Conservation (phyloP, 2,888 invertebrate genomes). For the Dendrolimus pini region DNA sequence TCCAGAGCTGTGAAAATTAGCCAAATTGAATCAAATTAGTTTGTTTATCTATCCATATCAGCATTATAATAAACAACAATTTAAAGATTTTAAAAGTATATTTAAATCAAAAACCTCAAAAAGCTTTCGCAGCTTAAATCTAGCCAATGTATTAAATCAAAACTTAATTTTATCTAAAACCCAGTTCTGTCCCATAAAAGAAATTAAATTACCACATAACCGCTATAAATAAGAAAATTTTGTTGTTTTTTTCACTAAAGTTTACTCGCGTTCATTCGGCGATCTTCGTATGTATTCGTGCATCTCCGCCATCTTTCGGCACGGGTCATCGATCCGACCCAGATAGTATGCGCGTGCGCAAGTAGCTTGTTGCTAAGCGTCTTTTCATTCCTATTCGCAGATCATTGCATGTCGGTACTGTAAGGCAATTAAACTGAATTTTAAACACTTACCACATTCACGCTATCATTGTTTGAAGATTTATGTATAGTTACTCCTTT, state of each 20-base stretch:
- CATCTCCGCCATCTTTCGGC: slow-evolving; percentile 18
- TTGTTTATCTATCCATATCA: too few species aligned
- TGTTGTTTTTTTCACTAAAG: slow-evolving; percentile 7
- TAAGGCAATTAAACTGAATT: neutral
- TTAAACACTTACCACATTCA: neutral
- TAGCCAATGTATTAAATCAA: neutral
- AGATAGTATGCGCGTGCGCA: slow-evolving; percentile 24
- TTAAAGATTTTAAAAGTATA: too few species aligned
- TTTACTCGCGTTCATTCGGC: slow-evolving; percentile 11
- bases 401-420: slow-evolving; percentile 3
- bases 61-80: too few species aligned
- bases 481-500: too few species aligned
- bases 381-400: slow-evolving; percentile 9
- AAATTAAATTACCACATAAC: slow-evolving; percentile 13
- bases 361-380: slow-evolving; percentile 19
- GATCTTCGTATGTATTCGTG: slow-evolving; percentile 19
- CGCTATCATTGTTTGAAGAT: too few species aligned
- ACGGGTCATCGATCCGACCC: slow-evolving; percentile 51
- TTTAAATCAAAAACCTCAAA: too few species aligned
- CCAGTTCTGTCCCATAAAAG: slow-evolving; percentile 13
- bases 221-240: slow-evolving; percentile 14
- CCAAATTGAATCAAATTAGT: too few species aligned
- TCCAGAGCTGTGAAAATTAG: too few species aligned
- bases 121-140: neutral
- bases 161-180: slow-evolving; percentile 2